A percentile compares a stretch with the other conserved stretches of the same genome.
Conservation (phyloP, 2,888 invertebrate genomes). For the Hypena proboscidalis region DNA sequence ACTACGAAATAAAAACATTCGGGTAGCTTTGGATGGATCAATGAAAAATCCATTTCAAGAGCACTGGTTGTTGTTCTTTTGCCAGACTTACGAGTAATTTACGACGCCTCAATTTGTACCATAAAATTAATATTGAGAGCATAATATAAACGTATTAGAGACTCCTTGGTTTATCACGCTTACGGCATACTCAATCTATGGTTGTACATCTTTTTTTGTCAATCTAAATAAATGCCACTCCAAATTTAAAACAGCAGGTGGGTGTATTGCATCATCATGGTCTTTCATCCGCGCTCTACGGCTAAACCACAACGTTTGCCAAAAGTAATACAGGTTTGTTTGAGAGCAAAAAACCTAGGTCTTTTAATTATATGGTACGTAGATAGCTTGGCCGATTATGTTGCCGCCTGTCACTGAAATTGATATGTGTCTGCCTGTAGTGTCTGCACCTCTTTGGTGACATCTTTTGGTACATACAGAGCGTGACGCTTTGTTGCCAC, state of each 20-base stretch:
- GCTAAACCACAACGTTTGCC: constrained; percentile 18
- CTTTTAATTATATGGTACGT: too few relatives aligned
- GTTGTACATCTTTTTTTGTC: not conserved
- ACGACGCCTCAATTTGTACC: too few relatives aligned
- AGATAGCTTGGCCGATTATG: too few relatives aligned
- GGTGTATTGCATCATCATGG: constrained; percentile 20
- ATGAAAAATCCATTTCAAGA: not conserved
- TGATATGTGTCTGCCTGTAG: not conserved
- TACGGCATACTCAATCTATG: too few relatives aligned
- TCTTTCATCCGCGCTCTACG: constrained; percentile 3
- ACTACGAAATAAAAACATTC: constrained; percentile 3
- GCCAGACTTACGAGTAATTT: not conserved
- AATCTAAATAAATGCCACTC: constrained; percentile 8
- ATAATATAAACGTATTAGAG: too few relatives aligned
- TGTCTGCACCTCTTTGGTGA: constrained; percentile 1
- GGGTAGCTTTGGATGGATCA: not conserved
- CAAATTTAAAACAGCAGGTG: constrained; percentile 14
- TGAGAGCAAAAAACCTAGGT: not conserved
- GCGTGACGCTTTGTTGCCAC: constrained; percentile 1
- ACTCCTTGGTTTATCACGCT: too few relatives aligned
- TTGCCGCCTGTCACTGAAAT: not conserved
- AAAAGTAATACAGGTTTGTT: constrained; percentile 15
- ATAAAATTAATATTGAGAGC: too few relatives aligned
- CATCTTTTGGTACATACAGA: constrained; percentile 1
- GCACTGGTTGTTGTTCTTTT: not conserved